Conservation (phyloP, 1,140 invertebrate species). For the Lutraria rhynchaena region DNA sequence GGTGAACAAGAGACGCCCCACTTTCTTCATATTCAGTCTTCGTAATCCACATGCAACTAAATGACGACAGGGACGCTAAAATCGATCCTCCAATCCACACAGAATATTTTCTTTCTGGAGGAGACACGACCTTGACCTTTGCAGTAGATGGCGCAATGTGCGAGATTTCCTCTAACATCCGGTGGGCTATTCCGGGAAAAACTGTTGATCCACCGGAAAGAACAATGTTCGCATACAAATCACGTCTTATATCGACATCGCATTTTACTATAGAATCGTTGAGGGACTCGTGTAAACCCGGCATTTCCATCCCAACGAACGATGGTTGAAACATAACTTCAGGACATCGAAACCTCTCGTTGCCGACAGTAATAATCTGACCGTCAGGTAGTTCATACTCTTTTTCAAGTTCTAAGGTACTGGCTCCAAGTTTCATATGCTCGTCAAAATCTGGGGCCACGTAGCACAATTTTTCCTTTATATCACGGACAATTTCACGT, state of each 20-base stretch:
- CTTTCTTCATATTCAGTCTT: constrained; percentile 92
- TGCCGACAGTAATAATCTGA: constrained; percentile 88
- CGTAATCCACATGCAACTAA: constrained; percentile 86
- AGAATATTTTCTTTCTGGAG: constrained; percentile 44
- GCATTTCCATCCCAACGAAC: constrained; percentile 64
- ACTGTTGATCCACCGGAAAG: constrained; percentile 39
- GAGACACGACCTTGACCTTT: constrained; percentile 53
- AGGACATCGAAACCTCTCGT: constrained; percentile 84
- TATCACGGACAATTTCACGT: constrained; percentile 89
- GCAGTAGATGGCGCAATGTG: constrained; percentile 31
- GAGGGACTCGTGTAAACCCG: constrained; percentile 1
- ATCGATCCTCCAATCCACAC: constrained; percentile 45
- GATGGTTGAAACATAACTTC: constrained; percentile 88
- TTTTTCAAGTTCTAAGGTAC: constrained; percentile 64
- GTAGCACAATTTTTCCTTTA: constrained; percentile 86
- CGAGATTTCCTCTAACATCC: constrained; percentile 38
- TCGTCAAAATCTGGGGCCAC: constrained; percentile 86
- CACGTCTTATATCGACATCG: constrained; percentile 30
- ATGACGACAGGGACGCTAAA: constrained; percentile 81
- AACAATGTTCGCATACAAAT: constrained; percentile 42
- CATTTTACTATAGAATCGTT: constrained; percentile 42
- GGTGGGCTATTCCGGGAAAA: constrained; percentile 35
- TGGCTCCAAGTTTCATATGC: constrained; percentile 94
- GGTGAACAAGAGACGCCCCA: constrained; percentile 85
- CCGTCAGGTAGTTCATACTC: constrained; percentile 57